Conservation (phyloP, 2,888 invertebrate genomes). For the Punctoribates punctum region DNA sequence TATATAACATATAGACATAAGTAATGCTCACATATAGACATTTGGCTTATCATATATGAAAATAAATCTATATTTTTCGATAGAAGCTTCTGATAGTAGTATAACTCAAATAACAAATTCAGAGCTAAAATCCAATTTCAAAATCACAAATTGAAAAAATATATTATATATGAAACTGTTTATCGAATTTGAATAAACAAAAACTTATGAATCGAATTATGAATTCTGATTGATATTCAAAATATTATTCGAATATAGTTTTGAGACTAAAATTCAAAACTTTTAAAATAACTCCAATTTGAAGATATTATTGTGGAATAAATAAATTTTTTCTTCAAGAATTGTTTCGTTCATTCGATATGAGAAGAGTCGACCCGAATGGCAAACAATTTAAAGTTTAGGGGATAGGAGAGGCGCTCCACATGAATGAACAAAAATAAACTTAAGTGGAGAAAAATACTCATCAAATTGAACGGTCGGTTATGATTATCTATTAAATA, state of each 20-base stretch:
- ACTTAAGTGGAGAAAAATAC: slow-evolving; percentile 25
- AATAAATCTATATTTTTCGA: too few species aligned
- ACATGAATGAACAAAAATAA: slow-evolving; percentile 14
- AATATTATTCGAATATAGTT: too few species aligned
- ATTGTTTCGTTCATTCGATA: neutral
- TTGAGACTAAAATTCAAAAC: neutral
- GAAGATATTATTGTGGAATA: neutral
- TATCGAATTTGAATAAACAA: too few species aligned
- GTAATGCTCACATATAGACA: neutral
- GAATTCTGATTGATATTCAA: too few species aligned
- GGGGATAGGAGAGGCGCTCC: neutral
- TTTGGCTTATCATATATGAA: too few species aligned
- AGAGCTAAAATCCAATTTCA: too few species aligned
- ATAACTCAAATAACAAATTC: too few species aligned
- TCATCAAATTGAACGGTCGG: slow-evolving; percentile 34
- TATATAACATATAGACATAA: neutral
- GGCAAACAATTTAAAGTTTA: neutral
- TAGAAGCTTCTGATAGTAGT: too few species aligned
- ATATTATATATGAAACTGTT: too few species aligned
- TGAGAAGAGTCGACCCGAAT: neutral
- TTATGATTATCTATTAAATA: slow-evolving; percentile 38
- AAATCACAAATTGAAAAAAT: too few species aligned
- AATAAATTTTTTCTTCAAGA: neutral
- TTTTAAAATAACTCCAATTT: neutral
- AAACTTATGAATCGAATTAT: too few species aligned